phyloP scores from a whole-genome alignment of 1,140 invertebrate species.

The Tyrophagus putrescentiae region DNA sequence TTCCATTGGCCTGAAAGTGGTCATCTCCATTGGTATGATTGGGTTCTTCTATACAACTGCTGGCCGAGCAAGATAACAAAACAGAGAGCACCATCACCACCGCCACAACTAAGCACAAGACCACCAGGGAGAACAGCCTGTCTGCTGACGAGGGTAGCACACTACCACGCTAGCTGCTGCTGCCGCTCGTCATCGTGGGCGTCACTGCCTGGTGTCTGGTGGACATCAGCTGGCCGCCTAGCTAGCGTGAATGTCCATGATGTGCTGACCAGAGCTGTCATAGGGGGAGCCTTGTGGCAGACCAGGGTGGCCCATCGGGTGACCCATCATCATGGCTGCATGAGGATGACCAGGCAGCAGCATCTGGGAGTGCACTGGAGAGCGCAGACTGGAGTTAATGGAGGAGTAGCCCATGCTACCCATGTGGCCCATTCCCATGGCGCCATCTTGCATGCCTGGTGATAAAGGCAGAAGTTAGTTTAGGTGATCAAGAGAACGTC shows the following conservation, averaged over 20 bases:
- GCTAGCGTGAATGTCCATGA: constrained; percentile 41
- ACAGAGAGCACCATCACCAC: no score
- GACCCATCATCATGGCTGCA: constrained; percentile 33
- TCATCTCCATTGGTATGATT: no score
- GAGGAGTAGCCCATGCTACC: constrained; percentile 35
- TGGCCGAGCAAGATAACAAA: no score
- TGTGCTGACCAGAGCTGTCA: constrained; percentile 36
- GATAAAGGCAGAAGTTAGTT: not conserved
- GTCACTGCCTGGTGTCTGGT: no score
- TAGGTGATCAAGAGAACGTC: not conserved
- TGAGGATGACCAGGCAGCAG: constrained; percentile 39
- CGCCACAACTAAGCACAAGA: no score
- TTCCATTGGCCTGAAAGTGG: no score
- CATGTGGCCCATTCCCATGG: constrained; percentile 32
- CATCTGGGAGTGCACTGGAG: constrained; percentile 40
- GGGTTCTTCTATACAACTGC: no score
- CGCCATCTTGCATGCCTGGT: constrained; percentile 34
- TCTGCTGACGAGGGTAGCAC: no score
- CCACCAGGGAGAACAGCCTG: no score
- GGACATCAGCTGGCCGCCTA: no score
- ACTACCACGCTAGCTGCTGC: no score
- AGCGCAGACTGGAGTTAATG: constrained; percentile 36
- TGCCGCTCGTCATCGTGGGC: no score
- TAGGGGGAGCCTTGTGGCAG: constrained; percentile 38
- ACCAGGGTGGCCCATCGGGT: constrained; percentile 33